These are phyloP conservation scores for Spicauda simplicius DNA, from an alignment of 2,888 invertebrate species.

Conservation along the genomic window DNA sequence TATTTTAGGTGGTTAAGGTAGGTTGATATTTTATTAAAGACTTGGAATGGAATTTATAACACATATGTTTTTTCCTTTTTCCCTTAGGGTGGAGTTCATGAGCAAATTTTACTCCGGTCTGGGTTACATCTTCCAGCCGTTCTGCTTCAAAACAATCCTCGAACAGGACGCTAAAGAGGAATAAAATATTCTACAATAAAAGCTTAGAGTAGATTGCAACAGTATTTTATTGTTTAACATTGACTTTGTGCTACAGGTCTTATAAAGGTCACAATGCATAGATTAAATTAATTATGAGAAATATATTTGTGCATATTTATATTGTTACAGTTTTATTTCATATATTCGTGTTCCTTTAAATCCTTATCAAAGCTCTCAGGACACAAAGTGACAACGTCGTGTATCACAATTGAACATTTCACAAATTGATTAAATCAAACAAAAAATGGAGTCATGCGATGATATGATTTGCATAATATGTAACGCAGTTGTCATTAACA, in stretches of 20 bases:
- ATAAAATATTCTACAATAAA: constrained; percentile 46
- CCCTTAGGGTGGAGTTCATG: constrained; percentile 98
- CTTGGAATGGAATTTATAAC: too few species aligned
- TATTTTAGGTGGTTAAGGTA: too few species aligned
- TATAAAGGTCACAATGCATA: constrained; percentile 66
- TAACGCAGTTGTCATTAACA: too few species aligned
- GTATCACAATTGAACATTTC: too few species aligned
- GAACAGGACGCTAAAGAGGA: constrained; percentile 82
- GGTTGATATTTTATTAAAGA: too few species aligned
- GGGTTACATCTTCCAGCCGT: constrained; percentile 93
- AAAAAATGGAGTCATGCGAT: too few species aligned
- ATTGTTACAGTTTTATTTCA: constrained; percentile 44
- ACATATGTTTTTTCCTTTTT: constrained; percentile 34
- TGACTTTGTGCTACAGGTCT: constrained; percentile 44
- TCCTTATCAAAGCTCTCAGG: too few species aligned
- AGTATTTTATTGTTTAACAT: constrained; percentile 55
- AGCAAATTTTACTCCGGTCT: constrained; percentile 95
- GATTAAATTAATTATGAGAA: constrained; percentile 49
- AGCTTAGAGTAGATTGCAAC: constrained; percentile 58
- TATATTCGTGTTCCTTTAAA: too few species aligned
- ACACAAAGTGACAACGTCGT: too few species aligned
- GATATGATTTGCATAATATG: too few species aligned
- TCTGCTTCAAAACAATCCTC: constrained; percentile 92
- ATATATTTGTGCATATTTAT: constrained; percentile 71
- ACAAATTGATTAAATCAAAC: too few species aligned